Evolutionary conservation across 2,888 invertebrate species (phyloP), one percentile per base, ranked within the genome.

Genomic region (Andrena dorsata): DNA sequence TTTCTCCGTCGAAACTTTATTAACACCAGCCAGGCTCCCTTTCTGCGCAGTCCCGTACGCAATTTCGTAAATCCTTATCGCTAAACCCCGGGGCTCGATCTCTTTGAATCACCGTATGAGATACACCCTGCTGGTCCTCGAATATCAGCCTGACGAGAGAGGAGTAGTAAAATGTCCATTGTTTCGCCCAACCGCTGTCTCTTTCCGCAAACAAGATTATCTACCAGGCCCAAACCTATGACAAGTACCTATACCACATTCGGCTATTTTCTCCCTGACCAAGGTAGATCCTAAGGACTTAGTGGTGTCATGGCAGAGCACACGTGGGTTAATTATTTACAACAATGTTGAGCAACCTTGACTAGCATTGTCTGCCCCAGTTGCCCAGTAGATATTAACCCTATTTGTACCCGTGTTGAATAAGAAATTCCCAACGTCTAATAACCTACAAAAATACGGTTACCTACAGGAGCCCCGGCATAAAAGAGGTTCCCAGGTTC

Each of bases 91-190:
- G 58, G 53, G 75, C 70, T 74, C 26, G 60, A 72, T 72, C 63
- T 72, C 64, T 69, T 82, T 76, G 81, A 82, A 66, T 66, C 74
- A 61, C 82, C 66, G 65, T 75, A 84, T 86, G 88, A 86, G 84
- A 78, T 83, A 80, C 77, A 66, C n/a, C 56, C 10, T 56, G 66
- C 20, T 79, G 84, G 86, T 83, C 85, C 86, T 72, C 86, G 84
- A 87, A 90, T 75, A 85, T 82, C 86, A 66, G 76, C 75, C 68
- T 73, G 81, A 82, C 64, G 85, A 78, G 35, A 56, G 20, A n/a
- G 32, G 26, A 13, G 53, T 35, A 32, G 30, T 16, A 56, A 80
- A 88, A 85, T 83, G 86, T 68, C 83, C 86, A 89, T 90, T 89
- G 90, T 53, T 56, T 26, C 10, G 4, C 10, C 10, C 20, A 56